These are phyloP conservation scores for Eurytoma adleriae DNA, from an alignment of 2,888 invertebrate species.

Conservation along the genomic window DNA sequence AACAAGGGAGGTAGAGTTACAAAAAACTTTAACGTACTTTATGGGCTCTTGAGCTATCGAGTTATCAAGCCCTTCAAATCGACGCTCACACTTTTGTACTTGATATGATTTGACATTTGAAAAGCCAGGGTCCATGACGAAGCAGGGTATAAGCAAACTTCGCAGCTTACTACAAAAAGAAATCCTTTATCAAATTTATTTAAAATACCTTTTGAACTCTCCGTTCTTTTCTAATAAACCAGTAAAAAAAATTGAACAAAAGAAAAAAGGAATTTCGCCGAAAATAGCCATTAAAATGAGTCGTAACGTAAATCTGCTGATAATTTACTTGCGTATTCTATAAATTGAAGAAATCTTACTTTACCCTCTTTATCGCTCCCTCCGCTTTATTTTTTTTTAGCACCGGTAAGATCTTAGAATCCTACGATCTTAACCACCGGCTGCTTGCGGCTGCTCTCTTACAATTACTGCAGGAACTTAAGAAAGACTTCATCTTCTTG, in stretches of 20 bases:
- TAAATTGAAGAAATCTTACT: no score
- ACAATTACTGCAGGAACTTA: constrained; percentile 50
- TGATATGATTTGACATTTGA: constrained; percentile 16
- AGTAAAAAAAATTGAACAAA: no score
- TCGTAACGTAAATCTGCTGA: no score
- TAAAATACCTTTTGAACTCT: no score
- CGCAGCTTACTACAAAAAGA: neutral
- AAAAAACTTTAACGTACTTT: constrained; percentile 18
- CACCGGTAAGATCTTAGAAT: constrained; percentile 27
- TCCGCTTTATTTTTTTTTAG: neutral
- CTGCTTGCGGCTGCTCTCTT: constrained; percentile 38
- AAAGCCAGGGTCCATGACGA: neutral
- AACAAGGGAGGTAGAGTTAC: constrained; percentile 7
- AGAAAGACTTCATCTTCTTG: constrained; percentile 47
- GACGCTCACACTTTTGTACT: neutral
- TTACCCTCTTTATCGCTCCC: neutral
- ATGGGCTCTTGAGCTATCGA: constrained; percentile 21
- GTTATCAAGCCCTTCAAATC: constrained; percentile 15
- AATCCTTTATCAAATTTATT: neutral
- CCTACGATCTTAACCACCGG: constrained; percentile 34
- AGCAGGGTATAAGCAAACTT: neutral
- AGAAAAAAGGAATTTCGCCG: no score
- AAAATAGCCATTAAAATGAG: no score
- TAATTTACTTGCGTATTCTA: no score
- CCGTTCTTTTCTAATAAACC: no score